Base-by-base conservation (phyloP, 2,888 invertebrate species). In the Zootermopsis nevadensis region DNA sequence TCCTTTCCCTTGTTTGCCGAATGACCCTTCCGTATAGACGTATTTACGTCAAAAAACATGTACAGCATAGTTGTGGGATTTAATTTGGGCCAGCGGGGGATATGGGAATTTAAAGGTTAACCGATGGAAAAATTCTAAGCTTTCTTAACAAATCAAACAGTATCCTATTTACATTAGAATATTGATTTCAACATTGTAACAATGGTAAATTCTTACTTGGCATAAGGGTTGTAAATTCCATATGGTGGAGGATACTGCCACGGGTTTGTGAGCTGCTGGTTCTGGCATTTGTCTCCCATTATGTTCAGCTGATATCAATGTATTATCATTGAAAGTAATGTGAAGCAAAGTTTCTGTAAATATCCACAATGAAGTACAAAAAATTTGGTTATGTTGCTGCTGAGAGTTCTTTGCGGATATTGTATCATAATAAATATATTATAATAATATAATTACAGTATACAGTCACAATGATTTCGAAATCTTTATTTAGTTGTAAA, bases 191-290 rank as follows among this genome's bases (percentile, higher is more conserved):
- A 55, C 22, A 55, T n/a, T n/a, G n/a, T 60, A 27, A 60, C 15
- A 48, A 48, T 15, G 2, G 19, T 27, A n/a, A 53, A 30, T 27
- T 55, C 84, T 84, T 87, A 89, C 89, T 89, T 88, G 77, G 89
- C 86, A 85, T 89, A 89, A 12, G 88, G 87, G 55, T 87, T 87
- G 85, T 89, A 89, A 87, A 89, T 89, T 83, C 88, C 89, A 85
- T 87, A 88, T 83, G 88, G 88, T 67, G 88, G 87, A 82, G 88
- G 88, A 86, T 89, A 89, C 85, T 89, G 89, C 88, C 89, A 89
- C 84, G 89, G 88, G 88, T 89, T 89, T 81, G 89, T 87, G 89
- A 89, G 89, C 67, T 55, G 67, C 72, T 76, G 81, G 69, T 83
- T 83, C 67, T 83, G 83, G 55, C 79, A 69, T 30, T 83, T 83